These are phyloP conservation scores for Cervus canadensis DNA, from an alignment of 2,113 vertebrate genomes.

Conservation along the genomic window DNA sequence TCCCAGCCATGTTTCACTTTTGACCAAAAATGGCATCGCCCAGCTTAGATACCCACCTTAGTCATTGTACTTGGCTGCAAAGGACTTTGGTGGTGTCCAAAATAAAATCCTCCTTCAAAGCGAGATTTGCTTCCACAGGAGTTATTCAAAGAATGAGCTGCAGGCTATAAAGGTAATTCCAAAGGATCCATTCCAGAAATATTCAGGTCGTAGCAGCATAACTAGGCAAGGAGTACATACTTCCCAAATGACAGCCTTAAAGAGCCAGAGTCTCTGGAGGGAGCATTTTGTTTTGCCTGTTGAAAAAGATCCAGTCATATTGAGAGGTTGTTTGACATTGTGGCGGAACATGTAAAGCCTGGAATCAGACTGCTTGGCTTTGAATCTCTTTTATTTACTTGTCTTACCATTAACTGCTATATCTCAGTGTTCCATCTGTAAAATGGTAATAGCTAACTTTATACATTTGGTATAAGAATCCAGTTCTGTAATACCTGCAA, in stretches of 20 bases:
- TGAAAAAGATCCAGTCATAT: background rate
- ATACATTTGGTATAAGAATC: background rate
- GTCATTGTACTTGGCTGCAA: constrained; percentile 7
- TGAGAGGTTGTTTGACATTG: background rate
- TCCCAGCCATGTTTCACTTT: constrained; percentile 7
- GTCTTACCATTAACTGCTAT: background rate
- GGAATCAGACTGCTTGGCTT: background rate
- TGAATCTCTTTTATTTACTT: background rate
- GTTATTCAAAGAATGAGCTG: constrained; percentile 47
- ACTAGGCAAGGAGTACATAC: background rate
- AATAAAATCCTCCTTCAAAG: constrained; percentile 34
- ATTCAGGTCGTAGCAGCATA: background rate
- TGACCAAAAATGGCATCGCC: constrained; percentile 46
- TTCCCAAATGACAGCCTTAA: background rate
- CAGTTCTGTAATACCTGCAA: background rate
- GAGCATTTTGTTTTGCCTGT: background rate
- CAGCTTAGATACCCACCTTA: background rate
- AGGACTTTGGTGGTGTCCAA: background rate
- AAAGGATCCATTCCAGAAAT: background rate
- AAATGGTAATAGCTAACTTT: background rate
- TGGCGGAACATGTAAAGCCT: background rate
- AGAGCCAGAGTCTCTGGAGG: background rate
- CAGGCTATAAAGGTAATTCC: constrained; percentile 7
- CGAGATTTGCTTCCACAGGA: background rate
- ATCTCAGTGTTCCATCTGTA: background rate